Conservation (phyloP, 2,888 invertebrate genomes). For the Sarcophaga subvicina region DNA sequence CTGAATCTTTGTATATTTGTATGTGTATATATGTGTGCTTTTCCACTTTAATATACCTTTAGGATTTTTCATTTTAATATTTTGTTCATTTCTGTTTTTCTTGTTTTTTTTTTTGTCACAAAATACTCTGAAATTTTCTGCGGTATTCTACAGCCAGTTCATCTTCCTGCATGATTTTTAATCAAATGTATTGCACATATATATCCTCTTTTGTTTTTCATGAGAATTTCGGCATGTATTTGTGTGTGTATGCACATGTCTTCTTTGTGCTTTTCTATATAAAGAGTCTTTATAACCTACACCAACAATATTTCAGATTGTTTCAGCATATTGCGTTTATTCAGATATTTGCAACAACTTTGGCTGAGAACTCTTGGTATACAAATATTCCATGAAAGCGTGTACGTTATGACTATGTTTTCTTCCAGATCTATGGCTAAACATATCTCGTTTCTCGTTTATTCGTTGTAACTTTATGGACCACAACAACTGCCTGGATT, state of each 20-base stretch:
- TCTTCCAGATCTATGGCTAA: no score
- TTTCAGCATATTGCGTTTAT: no score
- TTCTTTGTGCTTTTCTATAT: not conserved
- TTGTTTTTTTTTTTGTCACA: conserved; percentile 48
- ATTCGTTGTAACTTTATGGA: no score
- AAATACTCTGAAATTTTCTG: conserved; percentile 58
- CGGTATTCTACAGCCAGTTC: conserved; percentile 53
- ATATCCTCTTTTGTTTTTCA: conserved; percentile 9
- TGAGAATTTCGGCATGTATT: not conserved
- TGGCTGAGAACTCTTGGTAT: no score
- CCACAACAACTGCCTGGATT: no score
- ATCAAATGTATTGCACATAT: conserved; percentile 62
- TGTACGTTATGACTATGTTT: no score
- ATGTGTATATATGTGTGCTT: conserved; percentile 36
- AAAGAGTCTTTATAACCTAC: no score
- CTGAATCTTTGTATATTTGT: conserved; percentile 6
- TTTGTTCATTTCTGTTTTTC: not conserved
- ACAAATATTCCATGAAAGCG: no score
- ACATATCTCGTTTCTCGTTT: no score
- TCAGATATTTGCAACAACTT: no score
- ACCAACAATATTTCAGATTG: no score
- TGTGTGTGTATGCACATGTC: not conserved
- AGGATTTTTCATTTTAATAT: conserved; percentile 6
- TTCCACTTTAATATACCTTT: conserved; percentile 47
- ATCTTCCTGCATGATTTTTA: conserved; percentile 63